Percentiles rank a stretch among this genome's conserved stretches.
phyloP scores from a whole-genome alignment of 2,113 vertebrate genomes.

The cattle (Bos taurus) region ARS-UCD2.0 NC_037340.1:55458501-55459000 shows the following conservation, averaged over 20 bases:
- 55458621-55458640: not conserved
- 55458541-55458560: not conserved
- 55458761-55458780: not conserved
- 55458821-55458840: not conserved
- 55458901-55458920: not conserved
- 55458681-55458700: rapidly evolving
- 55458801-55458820: not conserved
- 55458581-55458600: rapidly evolving
- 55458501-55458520: no score
- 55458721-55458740: not conserved
- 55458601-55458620: not conserved
- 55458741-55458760: not conserved
- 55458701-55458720: not conserved
- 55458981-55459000: rapidly evolving
- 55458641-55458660: not conserved
- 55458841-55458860: not conserved
- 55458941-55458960: not conserved
- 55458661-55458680: not conserved
- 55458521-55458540: not conserved
- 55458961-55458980: not conserved
- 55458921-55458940: rapidly evolving
- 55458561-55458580: rapidly evolving
- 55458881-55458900: rapidly evolving
- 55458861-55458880: not conserved
- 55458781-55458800: no score